phyloP scores from a whole-genome alignment of 2,113 vertebrate genomes.

The Microtus richardsoni region DNA sequence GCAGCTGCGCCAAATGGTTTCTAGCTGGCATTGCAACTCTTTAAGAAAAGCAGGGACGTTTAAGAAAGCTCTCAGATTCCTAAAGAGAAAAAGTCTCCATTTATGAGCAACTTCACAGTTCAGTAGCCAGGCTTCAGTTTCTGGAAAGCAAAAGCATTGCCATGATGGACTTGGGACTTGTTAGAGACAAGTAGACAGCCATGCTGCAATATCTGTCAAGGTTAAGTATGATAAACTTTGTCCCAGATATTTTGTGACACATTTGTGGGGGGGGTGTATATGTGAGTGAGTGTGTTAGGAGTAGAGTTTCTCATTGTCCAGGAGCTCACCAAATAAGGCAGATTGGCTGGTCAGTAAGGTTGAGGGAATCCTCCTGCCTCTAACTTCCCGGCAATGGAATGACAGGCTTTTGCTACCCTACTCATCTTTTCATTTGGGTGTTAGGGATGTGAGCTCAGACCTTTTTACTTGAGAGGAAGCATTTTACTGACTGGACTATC shows the following conservation, averaged over 20 bases:
- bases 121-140: constrained; percentile 38
- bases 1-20: constrained; percentile 32
- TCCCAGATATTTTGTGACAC: background rate
- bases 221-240: constrained; percentile 37
- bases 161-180: constrained; percentile 23
- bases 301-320: background rate
- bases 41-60: constrained; percentile 54
- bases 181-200: background rate
- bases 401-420: background rate
- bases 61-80: constrained; percentile 54
- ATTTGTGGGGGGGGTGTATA: background rate
- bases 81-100: constrained; percentile 57
- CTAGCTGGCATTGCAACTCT: constrained; percentile 51
- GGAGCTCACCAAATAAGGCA: background rate
- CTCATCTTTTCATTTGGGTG: background rate
- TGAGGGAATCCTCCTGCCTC: background rate
- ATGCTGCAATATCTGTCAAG: background rate
- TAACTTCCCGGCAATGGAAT: background rate
- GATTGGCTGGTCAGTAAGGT: background rate
- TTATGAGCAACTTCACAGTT: constrained; percentile 57
- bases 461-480: background rate
- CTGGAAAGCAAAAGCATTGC: constrained; percentile 29
- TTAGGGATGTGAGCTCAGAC: background rate
- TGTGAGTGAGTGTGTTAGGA: background rate
- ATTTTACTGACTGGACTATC: background rate